phyloP scores from a whole-genome alignment of 2,888 invertebrate species.

The Neocrepidodera transversa region DNA sequence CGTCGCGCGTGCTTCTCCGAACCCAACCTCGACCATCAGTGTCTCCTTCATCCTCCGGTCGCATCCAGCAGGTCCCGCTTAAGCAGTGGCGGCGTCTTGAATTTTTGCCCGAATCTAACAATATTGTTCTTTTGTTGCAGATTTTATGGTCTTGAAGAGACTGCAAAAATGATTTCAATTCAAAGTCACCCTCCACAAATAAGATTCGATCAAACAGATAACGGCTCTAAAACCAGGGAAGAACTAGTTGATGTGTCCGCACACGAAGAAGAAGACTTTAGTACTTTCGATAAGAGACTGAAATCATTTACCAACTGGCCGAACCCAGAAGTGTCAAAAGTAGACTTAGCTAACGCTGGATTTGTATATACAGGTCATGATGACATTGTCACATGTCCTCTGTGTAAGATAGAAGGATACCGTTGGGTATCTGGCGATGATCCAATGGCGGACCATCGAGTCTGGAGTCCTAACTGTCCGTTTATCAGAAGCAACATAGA shows the following conservation, averaged over 20 bases:
- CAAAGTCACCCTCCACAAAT: background rate
- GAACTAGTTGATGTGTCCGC: background rate
- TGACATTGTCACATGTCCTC: slow-evolving; percentile 75
- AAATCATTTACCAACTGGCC: slow-evolving; percentile 76
- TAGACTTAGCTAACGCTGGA: slow-evolving; percentile 77
- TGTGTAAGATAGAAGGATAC: slow-evolving; percentile 80
- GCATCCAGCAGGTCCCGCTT: too few relatives aligned
- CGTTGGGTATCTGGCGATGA: slow-evolving; percentile 84
- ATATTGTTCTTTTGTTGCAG: slow-evolving; percentile 39
- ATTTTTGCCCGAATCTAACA: too few relatives aligned
- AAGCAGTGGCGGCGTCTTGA: too few relatives aligned
- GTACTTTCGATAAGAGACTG: slow-evolving; percentile 63
- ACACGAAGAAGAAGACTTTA: slow-evolving; percentile 19
- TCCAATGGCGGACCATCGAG: slow-evolving; percentile 79
- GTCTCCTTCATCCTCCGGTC: too few relatives aligned
- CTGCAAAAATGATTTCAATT: slow-evolving; percentile 35
- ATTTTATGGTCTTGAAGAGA: slow-evolving; percentile 34
- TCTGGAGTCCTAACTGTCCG: slow-evolving; percentile 84
- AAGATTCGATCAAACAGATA: slow-evolving; percentile 46
- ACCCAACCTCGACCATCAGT: too few relatives aligned
- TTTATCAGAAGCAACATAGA: slow-evolving; percentile 63
- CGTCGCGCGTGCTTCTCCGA: too few relatives aligned
- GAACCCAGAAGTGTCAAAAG: slow-evolving; percentile 65
- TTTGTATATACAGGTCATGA: slow-evolving; percentile 80
- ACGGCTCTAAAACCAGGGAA: slow-evolving; percentile 42